A percentile compares a stretch with the other conserved stretches of the same genome.
These are phyloP conservation scores for Hedya salicella DNA, from an alignment of 2,888 invertebrate genomes.

Conservation along the genomic window DNA sequence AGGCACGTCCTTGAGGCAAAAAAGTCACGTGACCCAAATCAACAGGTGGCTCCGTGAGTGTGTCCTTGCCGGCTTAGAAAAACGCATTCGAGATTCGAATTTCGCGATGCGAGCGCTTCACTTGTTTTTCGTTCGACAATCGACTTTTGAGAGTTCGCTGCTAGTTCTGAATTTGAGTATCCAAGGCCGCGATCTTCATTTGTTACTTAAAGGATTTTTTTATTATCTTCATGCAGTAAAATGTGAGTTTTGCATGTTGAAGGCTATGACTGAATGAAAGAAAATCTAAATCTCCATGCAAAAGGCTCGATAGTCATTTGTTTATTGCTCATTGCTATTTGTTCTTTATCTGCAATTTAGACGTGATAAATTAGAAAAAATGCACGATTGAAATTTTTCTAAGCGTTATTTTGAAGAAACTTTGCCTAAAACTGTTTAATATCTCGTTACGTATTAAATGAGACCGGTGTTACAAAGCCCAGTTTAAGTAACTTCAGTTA, in stretches of 20 bases:
- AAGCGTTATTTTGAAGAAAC: too few relatives aligned
- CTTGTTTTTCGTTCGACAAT: neutral
- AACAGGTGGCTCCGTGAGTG: conserved; percentile 83
- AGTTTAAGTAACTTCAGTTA: neutral
- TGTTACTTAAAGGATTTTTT: neutral
- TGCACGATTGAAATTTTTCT: too few relatives aligned
- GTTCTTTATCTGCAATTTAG: too few relatives aligned
- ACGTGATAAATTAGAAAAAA: too few relatives aligned
- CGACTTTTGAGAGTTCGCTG: conserved; percentile 13
- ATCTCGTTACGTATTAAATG: neutral
- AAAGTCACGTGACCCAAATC: conserved; percentile 83
- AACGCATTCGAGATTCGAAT: conserved; percentile 48
- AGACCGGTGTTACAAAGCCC: neutral
- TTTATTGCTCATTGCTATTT: too few relatives aligned
- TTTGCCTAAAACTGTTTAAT: neutral
- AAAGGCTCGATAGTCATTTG: too few relatives aligned
- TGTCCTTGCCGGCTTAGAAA: conserved; percentile 80
- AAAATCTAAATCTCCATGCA: too few relatives aligned
- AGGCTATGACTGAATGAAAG: too few relatives aligned
- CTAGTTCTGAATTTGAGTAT: conserved; percentile 12
- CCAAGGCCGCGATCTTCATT: neutral
- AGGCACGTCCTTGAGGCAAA: conserved; percentile 84
- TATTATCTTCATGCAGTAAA: neutral
- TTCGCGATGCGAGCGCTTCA: conserved; percentile 10
- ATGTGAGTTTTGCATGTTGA: neutral